Evolutionary conservation across 2,113 vertebrate genomes (phyloP), one percentile per base, ranked within the genome.

Genomic region (Colinus virginianus): DNA sequence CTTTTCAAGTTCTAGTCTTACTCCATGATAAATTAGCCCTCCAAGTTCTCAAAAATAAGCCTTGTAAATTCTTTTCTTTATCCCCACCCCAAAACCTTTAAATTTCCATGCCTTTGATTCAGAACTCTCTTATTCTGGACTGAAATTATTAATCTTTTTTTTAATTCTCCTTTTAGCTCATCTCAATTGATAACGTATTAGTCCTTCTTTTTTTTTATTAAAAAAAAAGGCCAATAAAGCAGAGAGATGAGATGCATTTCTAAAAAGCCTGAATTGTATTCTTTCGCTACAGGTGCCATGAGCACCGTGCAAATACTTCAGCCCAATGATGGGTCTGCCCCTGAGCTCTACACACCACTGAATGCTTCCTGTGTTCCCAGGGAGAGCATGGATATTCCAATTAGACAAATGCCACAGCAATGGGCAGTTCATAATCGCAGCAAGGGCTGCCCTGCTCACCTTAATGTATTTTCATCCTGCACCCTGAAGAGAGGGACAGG

Each of bases 1-100:
- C 66, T 96, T 97, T 95, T 92, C 88, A 91, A 71, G 62, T 95
- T 95, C n/a, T 42, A 93, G 90, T 56, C 83, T 71, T 76, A 40
- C 15, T 78, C 43, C 36, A 16, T 96, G 94, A 97, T 95, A 96
- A 95, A 97, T 97, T 97, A 97, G 96, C 87, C 90, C 67, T 78
- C 94, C 81, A 77, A 59, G 67, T 95, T 94, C 94, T 70, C 90
- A 90, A 90, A 94, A 95, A 72, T 71, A 49, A 91, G 66, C 85
- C 78, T 95, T 96, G 59, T 94, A 96, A 95, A 90, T 96, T 79
- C 51, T 87, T 94, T 86, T 75, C 68, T 91, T 88, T 91, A 91
- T 94, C 45, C 78, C 34, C 51, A 77, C 26, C 62, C 62, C 66
- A 89, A 85, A 76, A 55, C 67, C 59, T 90, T 95, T 88, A 89